Conservation (phyloP, 2,113 vertebrate genomes). For the Platysteira castanea region DNA sequence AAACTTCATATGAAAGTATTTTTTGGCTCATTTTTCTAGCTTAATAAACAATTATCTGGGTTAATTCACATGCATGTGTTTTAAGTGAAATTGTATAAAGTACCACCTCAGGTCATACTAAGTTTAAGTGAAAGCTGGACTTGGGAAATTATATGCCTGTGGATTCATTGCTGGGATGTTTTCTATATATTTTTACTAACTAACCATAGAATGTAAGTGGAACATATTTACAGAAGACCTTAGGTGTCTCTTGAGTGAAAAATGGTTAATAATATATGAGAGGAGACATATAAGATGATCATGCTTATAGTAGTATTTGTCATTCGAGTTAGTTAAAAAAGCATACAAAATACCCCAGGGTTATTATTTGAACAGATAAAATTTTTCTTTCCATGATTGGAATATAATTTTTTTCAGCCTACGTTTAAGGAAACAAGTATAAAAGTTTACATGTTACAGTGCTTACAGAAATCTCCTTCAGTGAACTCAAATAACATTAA, state of each 20-base stretch:
- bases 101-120: background rate
- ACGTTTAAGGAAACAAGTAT: background rate
- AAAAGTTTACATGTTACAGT: background rate
- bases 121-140: background rate
- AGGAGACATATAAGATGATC: background rate
- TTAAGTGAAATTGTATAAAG: background rate
- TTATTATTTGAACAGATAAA: background rate
- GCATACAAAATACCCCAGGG: rapidly evolving
- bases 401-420: background rate
- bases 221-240: background rate
- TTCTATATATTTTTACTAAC: background rate
- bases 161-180: background rate
- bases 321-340: background rate
- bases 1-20: background rate
- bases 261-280: background rate
- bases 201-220: background rate
- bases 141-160: background rate
- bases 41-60: background rate
- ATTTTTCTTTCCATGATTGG: background rate
- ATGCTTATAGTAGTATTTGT: background rate
- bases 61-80: background rate
- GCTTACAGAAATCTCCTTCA: background rate
- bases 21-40: background rate
- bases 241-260: background rate
- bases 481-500: background rate